These are phyloP conservation scores for Probosciger aterrimus DNA, from an alignment of 2,113 vertebrate genomes.

Conservation along the genomic window DNA sequence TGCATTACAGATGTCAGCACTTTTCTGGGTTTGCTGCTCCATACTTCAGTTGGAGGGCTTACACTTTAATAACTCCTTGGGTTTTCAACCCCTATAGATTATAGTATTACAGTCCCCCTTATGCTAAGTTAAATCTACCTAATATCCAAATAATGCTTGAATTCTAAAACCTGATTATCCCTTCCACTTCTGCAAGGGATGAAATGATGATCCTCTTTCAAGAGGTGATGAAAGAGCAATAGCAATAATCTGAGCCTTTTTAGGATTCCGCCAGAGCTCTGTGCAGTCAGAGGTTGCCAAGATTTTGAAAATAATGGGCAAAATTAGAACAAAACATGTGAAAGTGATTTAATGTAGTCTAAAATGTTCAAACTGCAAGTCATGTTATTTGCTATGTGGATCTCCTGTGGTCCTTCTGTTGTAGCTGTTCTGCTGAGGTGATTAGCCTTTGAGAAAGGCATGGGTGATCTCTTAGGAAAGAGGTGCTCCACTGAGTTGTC, in stretches of 20 bases:
- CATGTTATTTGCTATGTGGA: neutral
- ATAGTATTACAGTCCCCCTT: slow-evolving; percentile 21
- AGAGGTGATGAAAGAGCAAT: slow-evolving; percentile 20
- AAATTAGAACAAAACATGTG: neutral
- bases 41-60: neutral
- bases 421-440: neutral
- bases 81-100: neutral
- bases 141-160: slow-evolving; percentile 44
- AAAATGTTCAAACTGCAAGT: neutral
- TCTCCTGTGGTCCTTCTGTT: neutral
- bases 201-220: slow-evolving; percentile 41
- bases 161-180: slow-evolving; percentile 61
- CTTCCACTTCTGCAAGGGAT: slow-evolving; percentile 21
- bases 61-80: neutral
- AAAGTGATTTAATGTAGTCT: neutral
- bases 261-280: neutral
- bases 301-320: neutral
- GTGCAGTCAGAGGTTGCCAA: neutral
- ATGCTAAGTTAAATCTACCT: slow-evolving; percentile 50
- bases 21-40: neutral
- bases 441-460: neutral
- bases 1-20: neutral
- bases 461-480: neutral
- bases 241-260: neutral
- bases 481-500: neutral